These are phyloP conservation scores for Kryptopterus vitreolus DNA, from an alignment of 2,797 vertebrate genomes.

Conservation along the genomic window DNA sequence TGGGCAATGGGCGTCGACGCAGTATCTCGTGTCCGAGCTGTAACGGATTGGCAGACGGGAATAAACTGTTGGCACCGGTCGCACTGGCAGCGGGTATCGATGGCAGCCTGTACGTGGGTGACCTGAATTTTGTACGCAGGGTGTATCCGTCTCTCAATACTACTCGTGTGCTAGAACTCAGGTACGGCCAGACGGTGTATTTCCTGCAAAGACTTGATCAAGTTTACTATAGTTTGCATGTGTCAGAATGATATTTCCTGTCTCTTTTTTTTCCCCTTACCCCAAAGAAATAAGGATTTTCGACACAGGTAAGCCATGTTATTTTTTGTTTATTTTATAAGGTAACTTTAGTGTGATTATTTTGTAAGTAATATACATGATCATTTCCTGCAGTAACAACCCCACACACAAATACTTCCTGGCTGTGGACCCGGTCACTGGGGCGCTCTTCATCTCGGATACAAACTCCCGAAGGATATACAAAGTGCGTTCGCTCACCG, in stretches of 20 bases:
- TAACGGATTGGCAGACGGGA: constrained; percentile 95
- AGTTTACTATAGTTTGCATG: background rate
- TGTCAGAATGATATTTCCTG: background rate
- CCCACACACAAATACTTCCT: constrained; percentile 98
- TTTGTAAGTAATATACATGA: too few relatives aligned
- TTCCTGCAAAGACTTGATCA: constrained; percentile 29
- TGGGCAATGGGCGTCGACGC: constrained; percentile 95
- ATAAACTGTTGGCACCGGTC: constrained; percentile 95
- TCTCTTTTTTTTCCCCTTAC: constrained; percentile 31
- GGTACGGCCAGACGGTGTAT: constrained; percentile 71
- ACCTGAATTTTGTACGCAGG: constrained; percentile 95
- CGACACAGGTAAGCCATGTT: constrained; percentile 94
- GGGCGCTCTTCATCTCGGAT: constrained; percentile 92
- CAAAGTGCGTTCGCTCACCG: constrained; percentile 85
- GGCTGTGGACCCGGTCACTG: constrained; percentile 95
- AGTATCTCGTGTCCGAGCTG: constrained; percentile 99
- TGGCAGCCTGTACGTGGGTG: constrained; percentile 95
- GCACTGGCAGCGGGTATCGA: constrained; percentile 93
- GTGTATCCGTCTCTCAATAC: constrained; percentile 97
- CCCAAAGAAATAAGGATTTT: constrained; percentile 98
- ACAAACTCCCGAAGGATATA: constrained; percentile 96
- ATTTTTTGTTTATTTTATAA: too few relatives aligned
- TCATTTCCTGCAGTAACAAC: constrained; percentile 82
- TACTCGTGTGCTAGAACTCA: constrained; percentile 93
- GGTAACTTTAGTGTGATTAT: background rate